Evolutionary conservation across 2,888 invertebrate species (phyloP), one percentile per base, ranked within the genome.

Genomic region (Plagiodera versicolora): DNA sequence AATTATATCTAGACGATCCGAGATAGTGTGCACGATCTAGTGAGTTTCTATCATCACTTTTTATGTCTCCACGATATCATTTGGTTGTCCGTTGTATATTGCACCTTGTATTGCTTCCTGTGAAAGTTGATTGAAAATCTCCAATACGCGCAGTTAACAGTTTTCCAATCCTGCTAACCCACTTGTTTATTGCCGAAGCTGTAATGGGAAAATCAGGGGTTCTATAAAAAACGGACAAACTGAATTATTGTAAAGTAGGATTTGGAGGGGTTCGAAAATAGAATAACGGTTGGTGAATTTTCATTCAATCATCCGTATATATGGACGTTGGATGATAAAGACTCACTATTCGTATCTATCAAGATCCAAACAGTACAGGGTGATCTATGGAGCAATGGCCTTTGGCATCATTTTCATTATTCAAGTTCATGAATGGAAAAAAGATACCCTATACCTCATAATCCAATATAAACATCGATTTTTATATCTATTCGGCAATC

Each of bases 401-500:
- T n/a, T n/a, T n/a, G n/a, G n/a, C n/a, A n/a, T n/a, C n/a, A n/a
- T n/a, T n/a, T n/a, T n/a, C n/a, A n/a, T n/a, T n/a, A n/a, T n/a
- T 28, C 28, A 11, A 32, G 10, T 9, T 32, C 8, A 9, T 32
- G 32, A 11, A 32, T 32, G 11, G 5, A n/a, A n/a, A n/a, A n/a
- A 14, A 39, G 39, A 58, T 58, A 67, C 53, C 60, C 63, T 59
- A 58, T 67, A 65, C 60, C 61, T 62, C 47, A 63, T 60, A 58
- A 63, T 64, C 61, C 50, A 53, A 57, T 65, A 57, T 67, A 48
- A 68, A 70, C 68, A 69, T 67, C 65, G 63, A 72, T 70, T 68
- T 62, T 67, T 63, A 66, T 68, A 67, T 60, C 72, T 70, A 70
- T 70, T 61, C 63, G 59, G 65, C 70, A 69, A 70, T 65, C 67